Evolutionary conservation across 2,113 vertebrate species (phyloP).

Genomic region (Prietella phreatophila): DNA sequence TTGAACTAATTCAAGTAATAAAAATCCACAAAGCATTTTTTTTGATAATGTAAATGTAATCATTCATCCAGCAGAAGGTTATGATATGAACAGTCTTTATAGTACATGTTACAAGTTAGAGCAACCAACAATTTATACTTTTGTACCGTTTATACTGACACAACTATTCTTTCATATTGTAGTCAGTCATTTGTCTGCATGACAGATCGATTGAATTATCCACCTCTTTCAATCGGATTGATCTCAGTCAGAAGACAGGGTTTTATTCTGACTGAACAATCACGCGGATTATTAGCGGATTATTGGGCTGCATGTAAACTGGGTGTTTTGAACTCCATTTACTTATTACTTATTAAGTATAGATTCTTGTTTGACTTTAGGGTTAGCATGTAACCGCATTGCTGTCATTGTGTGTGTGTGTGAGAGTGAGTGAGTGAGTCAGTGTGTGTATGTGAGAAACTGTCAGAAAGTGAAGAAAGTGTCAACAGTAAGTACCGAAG

Average conservation of each 20-base stretch:
- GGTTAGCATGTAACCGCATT: not conserved
- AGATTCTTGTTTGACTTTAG: not conserved
- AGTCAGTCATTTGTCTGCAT: not conserved
- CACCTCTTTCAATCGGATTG: not conserved
- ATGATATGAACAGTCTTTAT: not conserved
- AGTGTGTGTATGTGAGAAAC: not conserved
- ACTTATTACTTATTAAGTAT: not conserved
- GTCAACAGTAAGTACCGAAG: not conserved
- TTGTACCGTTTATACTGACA: not conserved
- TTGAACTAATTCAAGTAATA: too few relatives aligned
- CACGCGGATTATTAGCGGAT: not conserved
- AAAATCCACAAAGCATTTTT: too few relatives aligned
- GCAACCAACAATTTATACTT: not conserved
- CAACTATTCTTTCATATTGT: not conserved
- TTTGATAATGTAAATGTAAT: too few relatives aligned
- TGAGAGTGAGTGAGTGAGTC: not conserved
- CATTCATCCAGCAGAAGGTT: too few relatives aligned
- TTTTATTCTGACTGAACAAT: not conserved
- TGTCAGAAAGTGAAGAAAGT: constrained; percentile 11
- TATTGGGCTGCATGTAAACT: not conserved
- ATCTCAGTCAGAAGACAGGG: not conserved
- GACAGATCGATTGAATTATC: not conserved
- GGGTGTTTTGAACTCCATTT: not conserved
- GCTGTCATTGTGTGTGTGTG: not conserved
- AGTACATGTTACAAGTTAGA: not conserved